phyloP scores from a whole-genome alignment of 2,113 vertebrate genomes.

The Nycticryphes semicollaris region DNA sequence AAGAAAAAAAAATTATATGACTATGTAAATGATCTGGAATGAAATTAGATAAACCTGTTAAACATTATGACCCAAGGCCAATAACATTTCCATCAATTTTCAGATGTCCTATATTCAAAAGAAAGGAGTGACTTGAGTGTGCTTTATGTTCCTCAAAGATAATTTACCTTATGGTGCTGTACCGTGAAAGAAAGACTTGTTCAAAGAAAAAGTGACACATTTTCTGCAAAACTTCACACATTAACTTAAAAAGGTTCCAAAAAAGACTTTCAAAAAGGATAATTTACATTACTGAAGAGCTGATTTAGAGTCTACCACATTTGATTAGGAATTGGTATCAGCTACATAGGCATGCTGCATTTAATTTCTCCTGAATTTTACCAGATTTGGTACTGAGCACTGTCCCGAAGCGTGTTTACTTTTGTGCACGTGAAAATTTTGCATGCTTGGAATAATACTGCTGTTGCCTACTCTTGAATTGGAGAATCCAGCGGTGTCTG shows the following conservation, averaged over 20 bases:
- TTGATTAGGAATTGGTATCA: constrained; percentile 55
- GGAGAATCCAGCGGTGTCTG: not conserved
- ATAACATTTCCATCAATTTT: constrained; percentile 62
- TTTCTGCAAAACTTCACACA: constrained; percentile 59
- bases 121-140: constrained; percentile 30
- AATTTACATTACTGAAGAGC: constrained; percentile 64
- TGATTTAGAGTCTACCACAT: constrained; percentile 53
- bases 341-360: not conserved
- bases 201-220: constrained; percentile 65
- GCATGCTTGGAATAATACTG: not conserved
- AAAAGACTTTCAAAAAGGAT: constrained; percentile 65
- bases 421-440: not conserved
- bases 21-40: constrained; percentile 46
- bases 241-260: constrained; percentile 60
- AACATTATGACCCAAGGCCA: constrained; percentile 49
- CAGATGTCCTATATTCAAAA: constrained; percentile 59
- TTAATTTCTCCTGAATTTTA: constrained; percentile 18
- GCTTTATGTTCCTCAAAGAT: constrained; percentile 66
- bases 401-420: not conserved
- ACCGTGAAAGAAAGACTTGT: constrained; percentile 62
- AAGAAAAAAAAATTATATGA: not conserved
- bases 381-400: not conserved
- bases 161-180: constrained; percentile 62
- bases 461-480: not conserved
- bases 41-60: constrained; percentile 64